Conservation (phyloP, 2,113 vertebrate genomes). For the Excalfactoria chinensis region DNA sequence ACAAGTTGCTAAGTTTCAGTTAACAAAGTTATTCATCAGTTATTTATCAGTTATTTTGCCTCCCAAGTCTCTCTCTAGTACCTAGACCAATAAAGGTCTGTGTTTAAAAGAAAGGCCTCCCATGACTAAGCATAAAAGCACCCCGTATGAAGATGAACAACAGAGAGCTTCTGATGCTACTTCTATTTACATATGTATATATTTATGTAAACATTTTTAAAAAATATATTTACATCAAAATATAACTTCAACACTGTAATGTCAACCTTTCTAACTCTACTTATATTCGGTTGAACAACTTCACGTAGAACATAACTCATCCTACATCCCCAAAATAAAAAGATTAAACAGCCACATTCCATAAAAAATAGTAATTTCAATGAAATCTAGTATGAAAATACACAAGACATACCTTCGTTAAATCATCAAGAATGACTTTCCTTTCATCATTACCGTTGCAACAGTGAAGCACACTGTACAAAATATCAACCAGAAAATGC, state of each 20-base stretch:
- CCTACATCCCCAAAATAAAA: neutral
- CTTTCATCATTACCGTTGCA: constrained; percentile 82
- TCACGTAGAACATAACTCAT: neutral
- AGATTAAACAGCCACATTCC: neutral
- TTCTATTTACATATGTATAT: neutral
- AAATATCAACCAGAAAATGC: constrained; percentile 89
- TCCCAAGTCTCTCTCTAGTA: neutral
- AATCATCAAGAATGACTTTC: constrained; percentile 86
- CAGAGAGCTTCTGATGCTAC: neutral
- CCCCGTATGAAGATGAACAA: neutral
- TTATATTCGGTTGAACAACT: neutral
- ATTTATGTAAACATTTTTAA: no score
- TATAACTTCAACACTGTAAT: neutral
- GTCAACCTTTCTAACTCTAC: neutral
- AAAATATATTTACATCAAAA: no score
- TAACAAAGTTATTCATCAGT: neutral
- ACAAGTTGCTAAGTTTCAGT: neutral
- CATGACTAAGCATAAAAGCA: neutral
- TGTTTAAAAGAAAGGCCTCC: neutral
- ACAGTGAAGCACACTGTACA: constrained; percentile 90
- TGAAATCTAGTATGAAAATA: neutral
- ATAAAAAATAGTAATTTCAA: neutral
- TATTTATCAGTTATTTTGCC: neutral
- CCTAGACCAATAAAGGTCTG: neutral
- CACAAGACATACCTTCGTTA: constrained; percentile 80